These are phyloP conservation scores for Pseudochaenichthys georgianus DNA, from an alignment of 2,797 vertebrate species.

Conservation along the genomic window DNA sequence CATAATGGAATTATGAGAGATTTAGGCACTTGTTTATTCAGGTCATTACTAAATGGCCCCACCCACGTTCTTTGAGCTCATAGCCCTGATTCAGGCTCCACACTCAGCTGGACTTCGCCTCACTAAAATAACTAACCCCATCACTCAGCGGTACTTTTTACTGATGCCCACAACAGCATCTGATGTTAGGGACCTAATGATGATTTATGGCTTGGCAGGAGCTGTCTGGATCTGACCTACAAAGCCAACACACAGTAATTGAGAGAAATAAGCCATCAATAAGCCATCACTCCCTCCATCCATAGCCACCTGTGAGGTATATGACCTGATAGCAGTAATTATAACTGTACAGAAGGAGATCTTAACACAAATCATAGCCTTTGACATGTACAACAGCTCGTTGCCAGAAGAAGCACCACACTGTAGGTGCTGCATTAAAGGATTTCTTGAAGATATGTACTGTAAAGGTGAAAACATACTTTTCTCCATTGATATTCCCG, in stretches of 20 bases:
- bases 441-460: background rate
- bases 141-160: conserved; percentile 34
- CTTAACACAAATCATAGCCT: background rate
- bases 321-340: background rate
- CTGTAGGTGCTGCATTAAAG: background rate
- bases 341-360: background rate
- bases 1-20: conserved; percentile 77
- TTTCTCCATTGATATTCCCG: background rate
- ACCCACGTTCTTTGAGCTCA: conserved; percentile 69
- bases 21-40: conserved; percentile 77
- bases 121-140: conserved; percentile 61
- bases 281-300: conserved; percentile 3
- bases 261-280: conserved; percentile 12
- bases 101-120: conserved; percentile 69
- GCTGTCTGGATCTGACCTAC: conserved; percentile 8
- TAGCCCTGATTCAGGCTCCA: conserved; percentile 63
- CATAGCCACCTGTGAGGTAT: background rate
- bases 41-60: conserved; percentile 70
- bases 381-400: conserved; percentile 6
- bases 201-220: conserved; percentile 37
- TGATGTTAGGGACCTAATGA: conserved; percentile 45
- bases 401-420: background rate
- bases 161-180: conserved; percentile 49
- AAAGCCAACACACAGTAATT: conserved; percentile 19
- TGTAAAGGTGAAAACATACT: background rate